Percentiles rank a stretch among this genome's conserved stretches.
Evolutionary conservation across 2,113 vertebrate species (phyloP).

Genomic region (Plotosus lineatus): DNA sequence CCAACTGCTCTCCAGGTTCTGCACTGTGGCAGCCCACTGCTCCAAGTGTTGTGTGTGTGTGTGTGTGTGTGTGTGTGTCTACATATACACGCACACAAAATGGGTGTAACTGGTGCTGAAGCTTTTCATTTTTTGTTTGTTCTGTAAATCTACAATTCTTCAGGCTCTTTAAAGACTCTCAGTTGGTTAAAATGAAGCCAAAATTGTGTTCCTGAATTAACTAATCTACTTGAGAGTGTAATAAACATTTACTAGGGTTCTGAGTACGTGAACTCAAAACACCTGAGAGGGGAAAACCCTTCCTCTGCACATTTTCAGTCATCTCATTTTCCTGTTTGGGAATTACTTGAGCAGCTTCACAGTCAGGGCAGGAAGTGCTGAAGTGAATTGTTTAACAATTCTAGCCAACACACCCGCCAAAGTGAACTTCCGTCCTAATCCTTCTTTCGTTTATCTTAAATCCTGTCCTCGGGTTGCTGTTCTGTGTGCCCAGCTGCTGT

Average conservation of each 20-base stretch:
- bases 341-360: neutral
- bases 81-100: too few relatives aligned
- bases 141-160: neutral
- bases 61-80: too few relatives aligned
- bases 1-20: too few relatives aligned
- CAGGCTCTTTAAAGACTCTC: neutral
- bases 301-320: neutral
- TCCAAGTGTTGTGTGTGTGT: too few relatives aligned
- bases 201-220: neutral
- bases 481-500: conserved; percentile 12
- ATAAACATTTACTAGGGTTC: neutral
- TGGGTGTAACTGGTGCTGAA: neutral
- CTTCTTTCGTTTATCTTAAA: conserved; percentile 22
- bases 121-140: neutral
- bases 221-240: neutral
- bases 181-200: neutral
- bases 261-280: neutral
- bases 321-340: conserved; percentile 16
- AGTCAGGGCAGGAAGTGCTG: conserved; percentile 12
- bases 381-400: neutral
- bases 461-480: conserved; percentile 23
- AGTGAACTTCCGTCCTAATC: conserved; percentile 18
- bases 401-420: neutral
- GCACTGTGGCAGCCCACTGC: too few relatives aligned
- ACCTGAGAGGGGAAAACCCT: neutral